Conservation (phyloP, 2,113 vertebrate species). For the Stercorarius parasiticus region DNA sequence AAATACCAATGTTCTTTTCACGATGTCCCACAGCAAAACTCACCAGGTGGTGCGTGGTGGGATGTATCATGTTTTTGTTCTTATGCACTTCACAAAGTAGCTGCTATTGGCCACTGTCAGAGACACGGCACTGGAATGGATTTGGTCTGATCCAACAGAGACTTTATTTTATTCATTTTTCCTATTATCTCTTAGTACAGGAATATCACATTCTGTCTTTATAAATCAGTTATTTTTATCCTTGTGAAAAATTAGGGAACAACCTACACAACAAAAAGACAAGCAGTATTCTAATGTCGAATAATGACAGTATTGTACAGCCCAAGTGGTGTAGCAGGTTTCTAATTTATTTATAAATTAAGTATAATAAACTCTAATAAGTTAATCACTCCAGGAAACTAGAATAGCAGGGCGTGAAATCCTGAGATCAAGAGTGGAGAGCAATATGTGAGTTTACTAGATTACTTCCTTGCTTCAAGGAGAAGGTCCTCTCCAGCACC, state of each 20-base stretch:
- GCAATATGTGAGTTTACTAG: background rate
- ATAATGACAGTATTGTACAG: background rate
- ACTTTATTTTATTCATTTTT: background rate
- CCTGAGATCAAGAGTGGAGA: background rate
- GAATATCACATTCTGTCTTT: background rate
- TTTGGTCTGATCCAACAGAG: background rate
- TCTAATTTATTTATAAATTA: background rate
- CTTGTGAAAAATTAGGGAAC: background rate
- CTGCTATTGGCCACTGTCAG: background rate
- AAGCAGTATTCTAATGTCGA: background rate
- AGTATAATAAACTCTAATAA: background rate
- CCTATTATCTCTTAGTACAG: background rate
- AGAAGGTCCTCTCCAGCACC: background rate
- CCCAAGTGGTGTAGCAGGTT: background rate
- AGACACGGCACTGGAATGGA: background rate
- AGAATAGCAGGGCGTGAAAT: background rate
- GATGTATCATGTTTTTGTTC: rapidly evolving
- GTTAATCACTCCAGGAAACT: background rate
- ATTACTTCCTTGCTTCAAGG: background rate
- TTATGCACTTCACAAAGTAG: background rate
- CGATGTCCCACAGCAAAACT: background rate
- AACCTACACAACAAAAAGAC: background rate
- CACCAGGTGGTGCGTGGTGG: background rate
- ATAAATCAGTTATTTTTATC: background rate
- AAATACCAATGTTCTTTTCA: background rate